These are phyloP conservation scores for Loxodonta africana DNA, from an alignment of 2,113 vertebrate species.

Conservation along the genomic window DNA sequence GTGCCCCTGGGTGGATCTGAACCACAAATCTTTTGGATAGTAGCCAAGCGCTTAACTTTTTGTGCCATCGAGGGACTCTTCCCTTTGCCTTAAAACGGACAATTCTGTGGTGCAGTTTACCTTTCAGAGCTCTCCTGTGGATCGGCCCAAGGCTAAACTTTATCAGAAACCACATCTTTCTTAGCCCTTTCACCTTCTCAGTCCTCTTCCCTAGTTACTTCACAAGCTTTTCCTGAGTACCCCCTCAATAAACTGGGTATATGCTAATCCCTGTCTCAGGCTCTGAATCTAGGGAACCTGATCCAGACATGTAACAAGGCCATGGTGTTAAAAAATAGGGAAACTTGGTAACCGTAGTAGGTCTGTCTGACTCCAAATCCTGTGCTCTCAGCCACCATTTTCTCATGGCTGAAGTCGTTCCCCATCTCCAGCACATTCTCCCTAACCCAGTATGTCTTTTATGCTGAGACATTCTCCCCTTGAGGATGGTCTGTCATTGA, in stretches of 20 bases:
- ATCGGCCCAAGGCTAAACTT: neutral
- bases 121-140: neutral
- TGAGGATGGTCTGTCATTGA: neutral
- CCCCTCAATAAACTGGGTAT: neutral
- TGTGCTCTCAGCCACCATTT: neutral
- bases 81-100: neutral
- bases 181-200: neutral
- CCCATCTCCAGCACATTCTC: neutral
- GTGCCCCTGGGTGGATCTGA: neutral
- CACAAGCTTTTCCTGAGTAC: neutral
- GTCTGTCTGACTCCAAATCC: neutral
- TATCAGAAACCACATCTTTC: neutral
- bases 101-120: neutral
- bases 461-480: neutral
- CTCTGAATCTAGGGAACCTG: neutral
- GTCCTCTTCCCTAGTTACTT: neutral
- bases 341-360: no score
- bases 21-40: neutral
- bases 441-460: neutral
- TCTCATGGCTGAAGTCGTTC: neutral
- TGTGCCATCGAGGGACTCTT: neutral
- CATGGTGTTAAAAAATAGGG: neutral
- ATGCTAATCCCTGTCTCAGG: neutral
- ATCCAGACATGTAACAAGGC: neutral
- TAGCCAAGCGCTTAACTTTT: neutral